Conservation (phyloP, 2,113 vertebrate species). For the Argyrosomus japonicus region DNA sequence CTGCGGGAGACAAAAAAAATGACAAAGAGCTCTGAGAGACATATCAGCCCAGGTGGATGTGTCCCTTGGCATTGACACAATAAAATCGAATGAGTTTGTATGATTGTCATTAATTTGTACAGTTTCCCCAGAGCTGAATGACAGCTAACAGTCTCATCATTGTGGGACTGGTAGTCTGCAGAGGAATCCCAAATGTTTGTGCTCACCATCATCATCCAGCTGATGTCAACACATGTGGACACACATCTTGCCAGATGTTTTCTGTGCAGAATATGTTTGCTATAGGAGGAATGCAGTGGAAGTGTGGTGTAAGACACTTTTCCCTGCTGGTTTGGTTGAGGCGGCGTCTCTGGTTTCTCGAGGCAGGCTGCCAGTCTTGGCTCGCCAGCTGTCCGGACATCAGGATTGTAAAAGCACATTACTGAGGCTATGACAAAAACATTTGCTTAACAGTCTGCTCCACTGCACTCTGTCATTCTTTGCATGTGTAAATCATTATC, state of each 20-base stretch:
- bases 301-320: constrained; percentile 50
- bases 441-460: constrained; percentile 52
- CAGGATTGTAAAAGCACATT: constrained; percentile 62
- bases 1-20: constrained; percentile 16
- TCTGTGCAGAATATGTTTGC: constrained; percentile 19
- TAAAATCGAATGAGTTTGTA: constrained; percentile 22
- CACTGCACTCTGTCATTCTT: constrained; percentile 40
- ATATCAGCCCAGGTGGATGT: constrained; percentile 44
- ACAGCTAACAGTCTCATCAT: constrained; percentile 23
- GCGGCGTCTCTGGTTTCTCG: constrained; percentile 64
- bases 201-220: constrained; percentile 35
- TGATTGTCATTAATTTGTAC: not conserved
- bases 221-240: constrained; percentile 48
- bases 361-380: constrained; percentile 62
- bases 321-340: constrained; percentile 45
- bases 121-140: constrained; percentile 16
- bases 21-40: constrained; percentile 7
- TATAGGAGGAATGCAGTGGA: constrained; percentile 49
- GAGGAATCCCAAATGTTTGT: constrained; percentile 59
- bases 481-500: constrained; percentile 57
- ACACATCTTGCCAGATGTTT: constrained; percentile 21
- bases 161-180: constrained; percentile 40
- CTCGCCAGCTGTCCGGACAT: constrained; percentile 68
- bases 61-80: constrained; percentile 15
- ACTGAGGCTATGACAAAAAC: constrained; percentile 58